A percentile compares a stretch with the other conserved stretches of the same genome.
Evolutionary conservation across 2,797 vertebrate genomes (phyloP).

Genomic region (Hemitrygon akajei): DNA sequence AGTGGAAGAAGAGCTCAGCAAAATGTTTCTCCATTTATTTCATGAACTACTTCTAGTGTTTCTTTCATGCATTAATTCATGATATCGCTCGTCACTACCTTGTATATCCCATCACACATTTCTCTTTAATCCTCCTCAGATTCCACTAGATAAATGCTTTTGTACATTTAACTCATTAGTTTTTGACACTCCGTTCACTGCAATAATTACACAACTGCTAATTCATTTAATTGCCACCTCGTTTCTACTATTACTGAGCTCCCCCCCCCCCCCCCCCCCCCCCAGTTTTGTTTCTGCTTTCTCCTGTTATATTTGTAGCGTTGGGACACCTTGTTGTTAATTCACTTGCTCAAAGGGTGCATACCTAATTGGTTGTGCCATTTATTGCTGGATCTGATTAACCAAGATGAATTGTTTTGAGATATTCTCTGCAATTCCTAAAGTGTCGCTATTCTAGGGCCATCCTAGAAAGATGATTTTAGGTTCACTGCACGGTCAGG

Average conservation of each 20-base stretch:
- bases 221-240: not conserved
- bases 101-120: too few relatives aligned
- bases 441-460: not conserved
- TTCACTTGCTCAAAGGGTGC: not conserved
- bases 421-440: too few relatives aligned
- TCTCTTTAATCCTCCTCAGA: not conserved
- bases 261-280: too few relatives aligned
- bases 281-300: not conserved
- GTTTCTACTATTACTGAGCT: not conserved
- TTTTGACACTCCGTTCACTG: not conserved
- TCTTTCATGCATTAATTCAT: not conserved
- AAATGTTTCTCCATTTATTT: not conserved
- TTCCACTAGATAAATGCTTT: not conserved
- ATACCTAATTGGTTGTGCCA: not conserved
- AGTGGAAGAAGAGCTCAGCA: too few relatives aligned
- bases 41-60: not conserved
- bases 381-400: not conserved
- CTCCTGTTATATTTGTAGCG: not conserved
- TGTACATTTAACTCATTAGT: not conserved
- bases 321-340: not conserved
- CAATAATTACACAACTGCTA: not conserved
- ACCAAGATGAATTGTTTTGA: not conserved
- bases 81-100: not conserved
- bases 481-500: not conserved
- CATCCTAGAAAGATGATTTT: not conserved